Evolutionary conservation across 2,113 vertebrate genomes (phyloP), one percentile per base, ranked within the genome.

Genomic region (Ochotona princeps): DNA sequence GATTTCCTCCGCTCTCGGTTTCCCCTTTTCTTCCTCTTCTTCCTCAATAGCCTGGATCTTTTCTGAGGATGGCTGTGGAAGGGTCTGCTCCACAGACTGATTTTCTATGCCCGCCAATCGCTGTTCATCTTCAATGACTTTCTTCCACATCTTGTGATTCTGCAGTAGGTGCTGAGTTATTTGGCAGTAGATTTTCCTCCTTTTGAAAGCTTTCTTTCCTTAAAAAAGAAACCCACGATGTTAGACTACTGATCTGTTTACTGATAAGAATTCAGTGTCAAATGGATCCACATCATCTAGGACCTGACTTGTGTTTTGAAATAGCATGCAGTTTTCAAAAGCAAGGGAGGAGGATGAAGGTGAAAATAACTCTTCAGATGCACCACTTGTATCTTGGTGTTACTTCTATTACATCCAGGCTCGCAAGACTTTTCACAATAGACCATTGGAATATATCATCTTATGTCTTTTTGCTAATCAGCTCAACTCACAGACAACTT

Each of bases 81-180:
- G 73, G 51, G 96, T 94, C 8, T 96, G 97, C 94, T 99, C 99
- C 0, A 79, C 20, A 8, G 96, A 96, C 76, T 95, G 97, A 92
- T 97, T 97, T 63, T 97, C 97, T 15, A 96, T 87, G 60, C 98
- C 97, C 1, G 97, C 95, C 94, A 93, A 90, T 87, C 96, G 97
- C 75, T 98, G 97, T 69, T 99, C 99, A 0, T 99, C 99, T 54
- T 98, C 98, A 0, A 99, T 99, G 90, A 99, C 99, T 90, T 99
- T 99, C 98, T 99, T 99, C 99, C 99, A 99, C 99, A 99, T 99
- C 94, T 99, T 98, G 74, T 99, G 99, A 98, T 99, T 99, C 97
- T 99, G 99, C 92, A 99, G 92, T 84, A 99, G 98, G 96, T 99
- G 99, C 90, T 99, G 99, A 17, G 98, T 99, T 96, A 99, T 99